Conservation (phyloP, 2,888 invertebrate species). For the Doris montereyensis region DNA sequence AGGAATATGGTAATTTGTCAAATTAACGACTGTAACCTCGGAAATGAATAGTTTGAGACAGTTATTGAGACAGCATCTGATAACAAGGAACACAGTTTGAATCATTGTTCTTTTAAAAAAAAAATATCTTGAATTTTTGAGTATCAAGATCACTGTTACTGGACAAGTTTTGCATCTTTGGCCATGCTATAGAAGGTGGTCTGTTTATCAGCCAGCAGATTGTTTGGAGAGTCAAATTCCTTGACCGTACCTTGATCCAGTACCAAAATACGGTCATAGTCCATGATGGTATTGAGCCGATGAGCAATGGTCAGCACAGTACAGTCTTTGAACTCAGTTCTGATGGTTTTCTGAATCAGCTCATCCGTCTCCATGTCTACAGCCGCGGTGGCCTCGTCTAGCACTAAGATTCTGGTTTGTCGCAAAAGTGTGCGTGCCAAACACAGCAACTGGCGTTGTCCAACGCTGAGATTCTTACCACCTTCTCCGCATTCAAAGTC, state of each 20-base stretch:
- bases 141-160: no score
- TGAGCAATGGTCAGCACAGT: constrained; percentile 79
- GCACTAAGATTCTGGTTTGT: constrained; percentile 80
- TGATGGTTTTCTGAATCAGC: constrained; percentile 75
- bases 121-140: no score
- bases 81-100: no score
- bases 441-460: constrained; percentile 89
- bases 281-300: constrained; percentile 75
- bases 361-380: constrained; percentile 77
- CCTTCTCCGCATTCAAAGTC: constrained; percentile 90
- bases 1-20: no score
- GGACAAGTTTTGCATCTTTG: constrained; percentile 27
- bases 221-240: constrained; percentile 34
- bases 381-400: constrained; percentile 69
- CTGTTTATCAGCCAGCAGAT: constrained; percentile 4
- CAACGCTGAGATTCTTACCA: constrained; percentile 88
- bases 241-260: constrained; percentile 30
- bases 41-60: no score
- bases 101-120: no score
- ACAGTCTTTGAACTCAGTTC: constrained; percentile 75
- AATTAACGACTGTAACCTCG: no score
- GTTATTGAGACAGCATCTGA: no score
- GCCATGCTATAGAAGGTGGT: constrained; percentile 29
- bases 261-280: constrained; percentile 74
- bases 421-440: constrained; percentile 87